Percentiles rank a stretch among this genome's conserved stretches.
Evolutionary conservation across 2,797 vertebrate species (phyloP).

Genomic region (Furcifer pardalis): DNA sequence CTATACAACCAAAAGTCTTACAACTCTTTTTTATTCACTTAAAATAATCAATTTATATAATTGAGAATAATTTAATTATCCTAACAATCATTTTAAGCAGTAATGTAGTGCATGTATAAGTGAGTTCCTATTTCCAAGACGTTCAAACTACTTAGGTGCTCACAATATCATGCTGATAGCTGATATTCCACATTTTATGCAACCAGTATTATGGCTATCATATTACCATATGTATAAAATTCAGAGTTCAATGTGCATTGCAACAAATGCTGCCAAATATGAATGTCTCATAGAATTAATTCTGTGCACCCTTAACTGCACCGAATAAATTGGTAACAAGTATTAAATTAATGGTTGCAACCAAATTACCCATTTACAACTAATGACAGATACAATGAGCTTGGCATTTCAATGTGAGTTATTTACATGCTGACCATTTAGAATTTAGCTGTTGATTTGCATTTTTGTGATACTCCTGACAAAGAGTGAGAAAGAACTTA

Average conservation of each 20-base stretch:
- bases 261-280: slow-evolving; percentile 10
- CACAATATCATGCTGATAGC: slow-evolving; percentile 1
- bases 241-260: slow-evolving; percentile 8
- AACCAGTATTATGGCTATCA: neutral
- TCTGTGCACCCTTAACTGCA: slow-evolving; percentile 2
- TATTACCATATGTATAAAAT: slow-evolving; percentile 24
- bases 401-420: neutral
- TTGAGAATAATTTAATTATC: neutral
- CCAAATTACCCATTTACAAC: slow-evolving; percentile 32
- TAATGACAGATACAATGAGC: neutral
- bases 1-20: neutral
- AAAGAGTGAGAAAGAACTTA: neutral
- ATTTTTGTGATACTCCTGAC: neutral
- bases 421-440: rapidly evolving
- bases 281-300: slow-evolving; percentile 12
- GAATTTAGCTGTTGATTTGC: neutral
- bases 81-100: neutral
- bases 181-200: neutral
- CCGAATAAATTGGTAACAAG: neutral
- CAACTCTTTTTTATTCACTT: neutral
- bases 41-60: too few species aligned
- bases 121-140: neutral
- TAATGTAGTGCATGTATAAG: neutral
- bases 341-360: slow-evolving; percentile 32
- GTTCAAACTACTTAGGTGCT: neutral